These are phyloP conservation scores for Rhinatrema bivittatum DNA, from an alignment of 2,797 vertebrate genomes.

Conservation along the genomic window DNA sequence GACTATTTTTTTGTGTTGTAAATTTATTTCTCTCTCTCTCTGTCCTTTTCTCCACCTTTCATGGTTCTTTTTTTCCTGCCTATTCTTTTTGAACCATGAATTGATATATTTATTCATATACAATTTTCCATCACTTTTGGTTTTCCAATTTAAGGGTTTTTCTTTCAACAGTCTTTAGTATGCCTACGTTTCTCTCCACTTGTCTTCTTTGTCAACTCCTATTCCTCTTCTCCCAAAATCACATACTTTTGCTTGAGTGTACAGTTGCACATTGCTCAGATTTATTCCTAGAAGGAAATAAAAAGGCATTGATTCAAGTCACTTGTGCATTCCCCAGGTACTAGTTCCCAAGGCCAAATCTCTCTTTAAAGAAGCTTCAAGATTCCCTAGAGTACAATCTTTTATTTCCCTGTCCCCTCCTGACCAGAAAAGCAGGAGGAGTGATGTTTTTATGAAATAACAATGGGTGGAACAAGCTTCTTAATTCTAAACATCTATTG, in stretches of 20 bases:
- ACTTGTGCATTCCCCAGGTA: conserved; percentile 21
- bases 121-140: neutral
- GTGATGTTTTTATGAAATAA: conserved; percentile 16
- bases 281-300: conserved; percentile 48
- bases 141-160: conserved; percentile 5
- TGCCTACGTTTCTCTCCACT: conserved; percentile 3
- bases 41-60: neutral
- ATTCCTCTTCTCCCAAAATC: conserved; percentile 23
- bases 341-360: conserved; percentile 22
- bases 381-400: conserved; percentile 2
- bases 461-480: neutral
- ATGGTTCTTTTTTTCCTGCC: neutral
- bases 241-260: conserved; percentile 29
- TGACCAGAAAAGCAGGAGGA: conserved; percentile 11
- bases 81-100: too few species aligned
- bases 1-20: too few species aligned
- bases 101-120: conserved; percentile 14
- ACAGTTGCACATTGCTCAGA: conserved; percentile 32
- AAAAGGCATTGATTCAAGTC: conserved; percentile 36
- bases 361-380: conserved; percentile 17
- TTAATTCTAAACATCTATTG: conserved; percentile 15
- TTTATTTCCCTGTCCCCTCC: conserved; percentile 2
- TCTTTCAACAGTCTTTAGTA: neutral
- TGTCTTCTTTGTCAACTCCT: conserved; percentile 24
- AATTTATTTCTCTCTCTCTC: conserved; percentile 14